Base-by-base conservation (phyloP, 2,797 vertebrate genomes). In the Chiroxiphia lanceolata region DNA sequence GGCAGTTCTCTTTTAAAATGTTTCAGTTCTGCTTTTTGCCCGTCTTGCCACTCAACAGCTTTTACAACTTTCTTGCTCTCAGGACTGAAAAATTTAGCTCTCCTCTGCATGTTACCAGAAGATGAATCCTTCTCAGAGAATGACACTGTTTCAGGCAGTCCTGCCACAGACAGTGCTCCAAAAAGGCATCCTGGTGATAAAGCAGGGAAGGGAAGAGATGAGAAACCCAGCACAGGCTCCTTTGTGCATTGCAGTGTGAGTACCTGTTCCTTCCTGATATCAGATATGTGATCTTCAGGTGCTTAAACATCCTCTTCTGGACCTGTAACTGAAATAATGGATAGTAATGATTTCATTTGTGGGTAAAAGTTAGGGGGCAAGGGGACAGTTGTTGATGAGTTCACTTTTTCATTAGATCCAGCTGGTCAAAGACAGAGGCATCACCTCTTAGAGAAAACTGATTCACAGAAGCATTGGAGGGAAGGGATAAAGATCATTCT, bases 21-120 rank as follows among this genome's bases (percentile, higher is more conserved):
- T 64, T 91, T 65, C 18, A 31, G 7, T 76, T 87, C 75, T 93
- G n/a, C 22, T 69, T 95, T 89, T 79, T 76, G 18, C 47, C 42
- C 21, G 0, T 85, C 64, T 90, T 67, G 25, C n/a, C 40, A 15
- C 15, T 69, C 53, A 47, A 26, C 36, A 74, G 15, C 47, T 88
- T 76, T 34, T 69, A 7, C 64, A 60, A 86, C 83, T 63, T 54
- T 18, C 76, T 88, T 85, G 20, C 64, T 45, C 60, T 22, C 81
- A 99, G 99, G 98, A 96, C 98, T 99, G 33, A 98, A 98, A 79
- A 98, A 98, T 34, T 98, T 98, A 21, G 98, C 99, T 76, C 98
- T 99, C 93, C 98, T 99, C 31, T 98, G 98, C 65, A 93, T 99
- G 95, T 97, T 99, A 93, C 98, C 98, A 47, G 98, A 99, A 89